Conservation (phyloP, 2,888 invertebrate species). For the Dryococelus australis region DNA sequence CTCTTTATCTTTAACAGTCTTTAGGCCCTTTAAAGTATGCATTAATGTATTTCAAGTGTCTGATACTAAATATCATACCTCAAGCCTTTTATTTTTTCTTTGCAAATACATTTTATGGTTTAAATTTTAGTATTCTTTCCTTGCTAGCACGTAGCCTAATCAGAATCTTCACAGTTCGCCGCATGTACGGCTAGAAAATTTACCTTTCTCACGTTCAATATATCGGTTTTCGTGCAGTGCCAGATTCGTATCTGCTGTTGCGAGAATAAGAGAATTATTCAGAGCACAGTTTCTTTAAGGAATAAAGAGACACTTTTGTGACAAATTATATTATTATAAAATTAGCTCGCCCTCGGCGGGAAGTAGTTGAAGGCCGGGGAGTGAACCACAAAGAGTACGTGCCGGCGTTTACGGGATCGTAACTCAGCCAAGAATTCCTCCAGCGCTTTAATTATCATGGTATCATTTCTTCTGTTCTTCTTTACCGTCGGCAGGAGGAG, state of each 20-base stretch:
- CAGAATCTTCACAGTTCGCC: no score
- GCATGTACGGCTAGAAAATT: no score
- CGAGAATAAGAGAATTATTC: not conserved
- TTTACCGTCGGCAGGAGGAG: not conserved
- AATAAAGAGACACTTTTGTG: not conserved
- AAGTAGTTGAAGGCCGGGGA: not conserved
- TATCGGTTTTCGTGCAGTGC: not conserved
- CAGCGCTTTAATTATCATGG: conserved; percentile 9
- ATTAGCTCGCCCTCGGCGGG: not conserved
- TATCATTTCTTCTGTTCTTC: conserved; percentile 16
- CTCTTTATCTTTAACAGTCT: no score
- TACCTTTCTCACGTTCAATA: no score
- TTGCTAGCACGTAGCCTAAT: no score
- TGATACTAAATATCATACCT: no score
- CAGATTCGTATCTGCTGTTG: not conserved
- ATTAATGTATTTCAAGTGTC: no score
- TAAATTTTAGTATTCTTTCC: no score
- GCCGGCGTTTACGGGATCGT: not conserved
- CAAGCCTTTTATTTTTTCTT: no score
- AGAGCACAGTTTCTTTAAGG: not conserved
- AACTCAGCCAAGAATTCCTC: conserved; percentile 1
- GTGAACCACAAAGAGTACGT: not conserved
- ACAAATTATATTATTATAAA: not conserved
- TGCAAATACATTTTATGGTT: no score
- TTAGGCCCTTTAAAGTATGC: no score